These are phyloP conservation scores for Acropora yongei DNA, from an alignment of 64 coral and sea anemone genomes.

Conservation along the genomic window DNA sequence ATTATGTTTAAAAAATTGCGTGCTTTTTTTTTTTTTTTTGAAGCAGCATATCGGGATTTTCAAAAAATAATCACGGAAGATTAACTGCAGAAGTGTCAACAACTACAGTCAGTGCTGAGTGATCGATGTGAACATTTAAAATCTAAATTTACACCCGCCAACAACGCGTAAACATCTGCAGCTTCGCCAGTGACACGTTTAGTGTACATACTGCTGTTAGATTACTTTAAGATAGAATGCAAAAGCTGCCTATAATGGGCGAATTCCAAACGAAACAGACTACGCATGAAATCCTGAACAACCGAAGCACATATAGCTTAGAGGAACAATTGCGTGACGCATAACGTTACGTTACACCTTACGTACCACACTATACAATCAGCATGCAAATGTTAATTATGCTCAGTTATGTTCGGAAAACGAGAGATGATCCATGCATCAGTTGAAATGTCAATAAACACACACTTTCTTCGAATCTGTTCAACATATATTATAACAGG, in stretches of 20 bases:
- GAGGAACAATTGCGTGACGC: no score
- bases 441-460: slow-evolving; percentile 50
- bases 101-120: not conserved
- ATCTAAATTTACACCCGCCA: no score
- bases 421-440: slow-evolving; percentile 27
- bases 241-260: not conserved
- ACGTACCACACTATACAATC: not conserved
- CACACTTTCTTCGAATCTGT: slow-evolving; percentile 31
- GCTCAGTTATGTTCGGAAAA: no score
- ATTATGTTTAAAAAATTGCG: not conserved
- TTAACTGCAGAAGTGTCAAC: no score
- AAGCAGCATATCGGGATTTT: no score
- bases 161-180: no score
- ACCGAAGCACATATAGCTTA: no score
- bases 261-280: not conserved
- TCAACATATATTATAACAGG: no score
- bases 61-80: not conserved
- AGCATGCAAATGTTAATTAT: no score
- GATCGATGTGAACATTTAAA: not conserved
- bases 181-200: not conserved
- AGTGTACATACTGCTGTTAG: not conserved
- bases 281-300: not conserved
- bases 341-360: not conserved
- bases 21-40: not conserved
- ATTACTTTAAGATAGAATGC: not conserved